Evolutionary conservation across 2,797 vertebrate genomes (phyloP).

Genomic region (Thunnus albacares): DNA sequence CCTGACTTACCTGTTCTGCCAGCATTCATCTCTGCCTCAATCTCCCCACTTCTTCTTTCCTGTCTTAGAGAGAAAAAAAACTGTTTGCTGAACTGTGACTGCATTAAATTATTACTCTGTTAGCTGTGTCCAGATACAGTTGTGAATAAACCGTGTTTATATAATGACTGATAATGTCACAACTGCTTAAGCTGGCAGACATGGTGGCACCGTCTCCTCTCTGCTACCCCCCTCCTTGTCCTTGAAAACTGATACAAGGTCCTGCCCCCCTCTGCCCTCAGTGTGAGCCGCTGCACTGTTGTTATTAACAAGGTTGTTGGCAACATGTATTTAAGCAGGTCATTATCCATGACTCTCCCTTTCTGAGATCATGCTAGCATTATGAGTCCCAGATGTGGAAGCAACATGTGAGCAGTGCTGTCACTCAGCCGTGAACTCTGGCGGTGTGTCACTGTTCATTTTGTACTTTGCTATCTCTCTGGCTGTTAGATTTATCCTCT

Average conservation of each 20-base stretch:
- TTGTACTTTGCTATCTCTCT: slow-evolving; percentile 43
- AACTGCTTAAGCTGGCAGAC: slow-evolving; percentile 55
- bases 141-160: slow-evolving; percentile 10
- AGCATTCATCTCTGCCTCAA: slow-evolving; percentile 17
- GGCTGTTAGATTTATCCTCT: slow-evolving; percentile 46
- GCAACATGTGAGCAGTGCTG: slow-evolving; percentile 51
- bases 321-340: slow-evolving; percentile 61
- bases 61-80: not conserved
- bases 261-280: slow-evolving; percentile 29
- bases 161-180: slow-evolving; percentile 38
- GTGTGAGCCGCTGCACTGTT: slow-evolving; percentile 53
- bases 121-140: slow-evolving; percentile 18
- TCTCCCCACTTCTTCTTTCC: not conserved
- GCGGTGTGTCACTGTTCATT: slow-evolving; percentile 42
- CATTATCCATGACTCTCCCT: slow-evolving; percentile 65
- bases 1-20: slow-evolving; percentile 49
- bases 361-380: slow-evolving; percentile 76
- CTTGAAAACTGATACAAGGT: slow-evolving; percentile 52
- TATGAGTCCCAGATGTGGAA: slow-evolving; percentile 84
- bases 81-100: not conserved
- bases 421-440: slow-evolving; percentile 50
- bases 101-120: not conserved
- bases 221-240: slow-evolving; percentile 40
- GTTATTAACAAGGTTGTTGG: slow-evolving; percentile 61
- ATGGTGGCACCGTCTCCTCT: slow-evolving; percentile 52